phyloP scores from a whole-genome alignment of 2,113 vertebrate genomes.

The Donacobius atricapilla region DNA sequence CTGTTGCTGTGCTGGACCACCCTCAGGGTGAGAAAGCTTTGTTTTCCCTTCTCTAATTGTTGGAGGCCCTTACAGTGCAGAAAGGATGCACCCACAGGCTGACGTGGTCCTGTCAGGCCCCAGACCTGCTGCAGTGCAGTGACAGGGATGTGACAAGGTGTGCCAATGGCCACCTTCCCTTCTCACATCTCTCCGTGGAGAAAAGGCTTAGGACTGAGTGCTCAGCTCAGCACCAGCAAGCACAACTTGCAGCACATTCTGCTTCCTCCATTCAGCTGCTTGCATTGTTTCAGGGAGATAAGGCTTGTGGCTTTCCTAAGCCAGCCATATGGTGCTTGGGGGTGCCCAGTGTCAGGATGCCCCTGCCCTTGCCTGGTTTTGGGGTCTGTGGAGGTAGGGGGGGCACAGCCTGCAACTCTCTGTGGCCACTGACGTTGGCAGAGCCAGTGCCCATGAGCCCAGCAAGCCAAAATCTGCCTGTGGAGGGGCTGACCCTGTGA shows the following conservation, averaged over 20 bases:
- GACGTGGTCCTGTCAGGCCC: fast-evolving
- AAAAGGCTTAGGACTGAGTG: neutral
- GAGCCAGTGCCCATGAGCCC: neutral
- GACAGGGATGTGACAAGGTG: neutral
- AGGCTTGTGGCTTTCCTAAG: neutral
- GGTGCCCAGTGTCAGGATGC: neutral
- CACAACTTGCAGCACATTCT: neutral
- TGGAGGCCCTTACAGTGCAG: neutral
- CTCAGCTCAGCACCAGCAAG: neutral
- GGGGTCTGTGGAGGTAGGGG: neutral
- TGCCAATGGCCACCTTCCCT: neutral
- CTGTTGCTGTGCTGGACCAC: neutral
- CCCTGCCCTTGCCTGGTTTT: neutral
- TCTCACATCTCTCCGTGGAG: neutral
- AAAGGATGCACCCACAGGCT: fast-evolving
- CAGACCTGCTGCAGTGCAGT: neutral
- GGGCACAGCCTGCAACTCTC: neutral
- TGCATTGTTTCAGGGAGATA: neutral
- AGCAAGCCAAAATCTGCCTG: neutral
- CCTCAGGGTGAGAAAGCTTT: neutral
- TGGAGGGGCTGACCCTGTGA: neutral
- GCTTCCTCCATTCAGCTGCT: neutral
- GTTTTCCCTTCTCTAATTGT: neutral
- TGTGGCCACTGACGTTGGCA: neutral
- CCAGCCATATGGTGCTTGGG: neutral